Evolutionary conservation across 2,888 invertebrate genomes (phyloP).

Genomic region (Melangyna quadrimaculata): DNA sequence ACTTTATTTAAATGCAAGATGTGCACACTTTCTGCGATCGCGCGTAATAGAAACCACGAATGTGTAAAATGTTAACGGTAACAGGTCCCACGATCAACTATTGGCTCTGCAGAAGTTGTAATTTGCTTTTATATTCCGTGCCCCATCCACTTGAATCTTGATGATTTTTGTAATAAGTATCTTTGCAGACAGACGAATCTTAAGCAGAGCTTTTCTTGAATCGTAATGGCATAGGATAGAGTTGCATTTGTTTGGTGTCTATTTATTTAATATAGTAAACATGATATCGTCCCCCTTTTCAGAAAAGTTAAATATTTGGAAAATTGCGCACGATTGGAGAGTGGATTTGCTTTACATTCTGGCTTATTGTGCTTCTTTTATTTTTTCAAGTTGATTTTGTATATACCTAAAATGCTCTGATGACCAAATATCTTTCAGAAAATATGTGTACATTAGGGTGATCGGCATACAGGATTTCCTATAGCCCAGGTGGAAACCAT

Average conservation of each 20-base stretch:
- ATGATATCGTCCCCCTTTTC: too few species aligned
- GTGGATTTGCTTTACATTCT: too few species aligned
- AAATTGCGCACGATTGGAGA: too few species aligned
- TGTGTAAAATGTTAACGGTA: conserved; percentile 43
- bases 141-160: conserved; percentile 50
- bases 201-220: conserved; percentile 22
- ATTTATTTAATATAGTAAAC: too few species aligned
- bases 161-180: neutral
- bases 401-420: too few species aligned
- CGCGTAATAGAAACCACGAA: conserved; percentile 29
- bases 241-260: neutral
- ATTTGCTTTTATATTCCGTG: conserved; percentile 78
- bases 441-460: too few species aligned
- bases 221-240: conserved; percentile 20
- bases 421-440: too few species aligned
- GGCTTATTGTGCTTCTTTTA: too few species aligned
- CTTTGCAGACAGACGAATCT: conserved; percentile 39
- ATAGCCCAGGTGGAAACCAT: too few species aligned
- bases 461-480: too few species aligned
- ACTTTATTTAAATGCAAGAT: neutral
- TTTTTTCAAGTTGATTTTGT: too few species aligned
- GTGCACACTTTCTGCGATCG: neutral
- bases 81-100: conserved; percentile 78
- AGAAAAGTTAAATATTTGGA: too few species aligned
- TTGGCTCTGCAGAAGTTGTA: conserved; percentile 76